These are phyloP conservation scores for Mythimna ferrago DNA, from an alignment of 2,888 invertebrate genomes.

Conservation along the genomic window DNA sequence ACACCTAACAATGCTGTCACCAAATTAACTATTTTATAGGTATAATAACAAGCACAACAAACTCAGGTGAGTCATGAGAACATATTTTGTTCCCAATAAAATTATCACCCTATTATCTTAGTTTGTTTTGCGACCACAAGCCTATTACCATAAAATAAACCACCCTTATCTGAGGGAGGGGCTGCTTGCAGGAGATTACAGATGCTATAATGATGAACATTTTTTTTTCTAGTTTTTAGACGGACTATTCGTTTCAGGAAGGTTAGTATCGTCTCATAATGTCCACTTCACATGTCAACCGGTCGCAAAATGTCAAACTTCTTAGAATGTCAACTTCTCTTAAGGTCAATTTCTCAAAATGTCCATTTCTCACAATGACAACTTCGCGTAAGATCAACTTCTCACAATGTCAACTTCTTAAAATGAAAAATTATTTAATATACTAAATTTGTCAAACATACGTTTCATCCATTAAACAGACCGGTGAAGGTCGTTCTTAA, in stretches of 20 bases:
- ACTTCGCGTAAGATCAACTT: too few relatives aligned
- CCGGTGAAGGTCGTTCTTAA: too few relatives aligned
- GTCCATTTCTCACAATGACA: too few relatives aligned
- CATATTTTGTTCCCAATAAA: slow-evolving; percentile 33
- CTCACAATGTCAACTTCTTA: too few relatives aligned
- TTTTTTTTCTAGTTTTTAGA: background rate
- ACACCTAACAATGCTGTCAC: background rate
- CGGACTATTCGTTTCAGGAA: background rate
- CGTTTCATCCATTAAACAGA: too few relatives aligned
- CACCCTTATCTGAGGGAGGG: slow-evolving; percentile 32
- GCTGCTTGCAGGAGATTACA: slow-evolving; percentile 25
- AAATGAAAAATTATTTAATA: too few relatives aligned
- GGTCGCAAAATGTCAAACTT: too few relatives aligned
- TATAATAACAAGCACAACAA: slow-evolving; percentile 19
- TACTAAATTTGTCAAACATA: too few relatives aligned
- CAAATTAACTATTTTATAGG: background rate
- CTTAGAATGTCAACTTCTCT: too few relatives aligned
- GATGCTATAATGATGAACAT: background rate
- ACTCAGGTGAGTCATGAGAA: slow-evolving; percentile 13
- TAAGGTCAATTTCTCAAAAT: too few relatives aligned
- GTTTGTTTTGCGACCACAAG: slow-evolving; percentile 45
- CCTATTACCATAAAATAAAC: slow-evolving; percentile 59
- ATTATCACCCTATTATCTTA: slow-evolving; percentile 44
- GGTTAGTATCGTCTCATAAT: too few relatives aligned
- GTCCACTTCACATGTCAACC: too few relatives aligned